phyloP scores from a whole-genome alignment of 2,113 vertebrate genomes.

The Erythrolamprus reginae region DNA sequence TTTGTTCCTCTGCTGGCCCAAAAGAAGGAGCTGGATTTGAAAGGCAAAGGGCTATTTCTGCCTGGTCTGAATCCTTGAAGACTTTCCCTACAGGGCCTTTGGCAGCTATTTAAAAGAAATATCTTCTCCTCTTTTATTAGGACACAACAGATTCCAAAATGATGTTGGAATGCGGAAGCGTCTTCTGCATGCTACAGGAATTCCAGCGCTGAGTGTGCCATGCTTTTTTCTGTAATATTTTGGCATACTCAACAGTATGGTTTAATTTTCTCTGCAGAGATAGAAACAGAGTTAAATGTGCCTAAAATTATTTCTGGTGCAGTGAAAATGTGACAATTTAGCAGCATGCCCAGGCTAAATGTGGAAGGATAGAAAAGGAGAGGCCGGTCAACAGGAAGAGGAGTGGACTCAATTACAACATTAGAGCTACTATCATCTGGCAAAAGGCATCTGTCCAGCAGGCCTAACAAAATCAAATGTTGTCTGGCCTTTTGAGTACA shows the following conservation, averaged over 20 bases:
- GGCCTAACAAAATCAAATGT: not conserved
- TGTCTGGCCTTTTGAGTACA: not conserved
- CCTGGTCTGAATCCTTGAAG: too few species aligned
- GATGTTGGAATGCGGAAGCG: not conserved
- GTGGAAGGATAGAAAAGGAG: not conserved
- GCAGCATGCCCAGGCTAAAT: not conserved
- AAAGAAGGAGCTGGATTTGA: not conserved
- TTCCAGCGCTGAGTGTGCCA: not conserved
- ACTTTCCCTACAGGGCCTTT: not conserved
- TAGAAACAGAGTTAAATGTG: not conserved
- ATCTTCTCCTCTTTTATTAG: not conserved
- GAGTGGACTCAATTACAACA: not conserved
- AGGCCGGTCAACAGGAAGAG: not conserved
- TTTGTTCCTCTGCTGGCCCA: not conserved
- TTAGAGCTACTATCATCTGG: not conserved
- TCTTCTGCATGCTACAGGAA: not conserved
- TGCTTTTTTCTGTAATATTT: not conserved
- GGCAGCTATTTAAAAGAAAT: not conserved
- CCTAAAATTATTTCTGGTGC: not conserved
- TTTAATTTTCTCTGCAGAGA: not conserved
- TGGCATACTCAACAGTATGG: not conserved
- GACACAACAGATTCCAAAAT: not conserved
- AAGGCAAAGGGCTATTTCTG: not conserved
- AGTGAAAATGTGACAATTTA: not conserved
- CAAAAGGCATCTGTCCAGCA: not conserved